Percentiles rank a stretch among this genome's conserved stretches.
These are phyloP conservation scores for Setophaga petechia DNA, from an alignment of 2,113 vertebrate genomes.

Conservation along the genomic window DNA sequence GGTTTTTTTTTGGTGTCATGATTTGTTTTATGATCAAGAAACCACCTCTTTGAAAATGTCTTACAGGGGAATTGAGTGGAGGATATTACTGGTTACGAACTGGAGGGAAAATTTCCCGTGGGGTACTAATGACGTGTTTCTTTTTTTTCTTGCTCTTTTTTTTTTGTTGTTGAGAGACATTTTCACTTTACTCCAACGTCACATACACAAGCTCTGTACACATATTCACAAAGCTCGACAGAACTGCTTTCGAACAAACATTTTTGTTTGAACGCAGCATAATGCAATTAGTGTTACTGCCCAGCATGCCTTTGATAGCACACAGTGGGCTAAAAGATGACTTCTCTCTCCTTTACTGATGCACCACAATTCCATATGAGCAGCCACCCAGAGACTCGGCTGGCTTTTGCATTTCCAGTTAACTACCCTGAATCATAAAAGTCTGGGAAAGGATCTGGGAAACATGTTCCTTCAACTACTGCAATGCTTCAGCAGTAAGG, in stretches of 20 bases:
- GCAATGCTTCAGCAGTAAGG: not conserved
- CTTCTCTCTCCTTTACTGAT: conserved; percentile 16
- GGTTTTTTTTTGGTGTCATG: rapidly evolving
- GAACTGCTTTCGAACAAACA: not conserved
- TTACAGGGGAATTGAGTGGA: not conserved
- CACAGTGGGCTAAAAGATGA: not conserved
- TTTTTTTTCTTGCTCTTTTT: not conserved
- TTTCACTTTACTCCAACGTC: not conserved
- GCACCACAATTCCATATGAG: conserved; percentile 48
- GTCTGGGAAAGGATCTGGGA: conserved; percentile 35
- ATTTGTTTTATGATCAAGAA: conserved; percentile 5
- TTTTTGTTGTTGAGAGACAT: not conserved
- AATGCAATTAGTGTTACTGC: conserved; percentile 36
- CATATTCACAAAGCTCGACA: not conserved
- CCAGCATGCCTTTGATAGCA: conserved; percentile 18
- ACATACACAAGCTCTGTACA: not conserved
- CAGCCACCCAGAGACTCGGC: not conserved
- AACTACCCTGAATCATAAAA: conserved; percentile 36
- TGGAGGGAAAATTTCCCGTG: not conserved
- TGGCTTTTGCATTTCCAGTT: conserved; percentile 41
- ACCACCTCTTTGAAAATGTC: not conserved
- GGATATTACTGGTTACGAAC: not conserved
- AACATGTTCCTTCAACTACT: not conserved
- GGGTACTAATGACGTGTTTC: not conserved
- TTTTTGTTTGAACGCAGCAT: not conserved